Evolutionary conservation across 2,113 vertebrate species (phyloP), one percentile per base, ranked within the genome.

Genomic region (Camelus dromedarius): DNA sequence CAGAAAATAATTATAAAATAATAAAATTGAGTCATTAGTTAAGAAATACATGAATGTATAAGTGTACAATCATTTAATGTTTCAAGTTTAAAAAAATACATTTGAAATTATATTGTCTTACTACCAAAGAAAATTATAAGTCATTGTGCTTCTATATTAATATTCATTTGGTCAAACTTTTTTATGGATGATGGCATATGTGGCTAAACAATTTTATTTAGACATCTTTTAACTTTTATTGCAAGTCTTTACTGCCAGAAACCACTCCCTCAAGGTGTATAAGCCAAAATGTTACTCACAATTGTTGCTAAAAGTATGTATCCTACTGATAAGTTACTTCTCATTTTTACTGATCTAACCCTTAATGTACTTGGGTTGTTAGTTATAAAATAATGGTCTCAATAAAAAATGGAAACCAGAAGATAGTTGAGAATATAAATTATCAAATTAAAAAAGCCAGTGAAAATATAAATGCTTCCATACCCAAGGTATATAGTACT

Each of bases 381-480:
- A 77, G 16, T 91, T 50, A 72, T 79, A 26, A 60, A 46, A 92
- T 92, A 50, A 86, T 82, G 38, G 19, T 69, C 67, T 96, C 54
- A 89, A 80, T 76, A 26, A 91, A 93, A 93, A 70, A 83, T 42
- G 14, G 14, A 56, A 83, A 79, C 7, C 14, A 91, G 13, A 26
- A 22, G 18, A 46, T 3, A 58, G 11, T 66, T 82, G 35, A 76
- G 67, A 87, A 7, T 1, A 54, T 56, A 83, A 9, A 42, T 46
- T 91, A 13, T 24, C 20, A 93, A 80, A 66, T 91, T 50, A 32
- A 90, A 95, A 82, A 35, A 60, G 8, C 1, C 52, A 77, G 30
- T 91, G 60, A 72, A 83, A 89, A 67, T 60, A 50, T n/a, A 89
- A 82, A 87, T 72, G 35, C 19, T 66, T 85, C 14, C 2, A 22